Evolutionary conservation across 2,888 invertebrate genomes (phyloP), one percentile per base, ranked within the genome.

Genomic region (Tachina fera): DNA sequence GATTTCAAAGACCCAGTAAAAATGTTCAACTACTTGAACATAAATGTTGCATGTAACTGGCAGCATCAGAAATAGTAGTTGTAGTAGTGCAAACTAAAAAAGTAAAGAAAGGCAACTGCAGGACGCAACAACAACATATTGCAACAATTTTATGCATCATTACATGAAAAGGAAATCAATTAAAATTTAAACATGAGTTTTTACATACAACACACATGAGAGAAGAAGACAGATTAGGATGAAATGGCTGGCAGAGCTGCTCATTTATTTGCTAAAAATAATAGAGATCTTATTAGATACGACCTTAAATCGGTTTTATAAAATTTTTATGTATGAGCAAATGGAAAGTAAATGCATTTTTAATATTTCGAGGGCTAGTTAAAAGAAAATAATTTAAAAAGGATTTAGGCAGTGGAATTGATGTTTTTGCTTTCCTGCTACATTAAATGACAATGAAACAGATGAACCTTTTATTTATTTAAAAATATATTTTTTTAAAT

Each of bases 121-220:
- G 68, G 68, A 75, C 70, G 68, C 81, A 81, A 77, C 72, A 77
- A 61, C 67, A 77, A 67, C 67, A 81, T 83, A 68, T 76, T 86
- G 86, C 79, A 83, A 79, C 56, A 75, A 76, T 70, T 79, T 71
- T 79, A 76, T 70, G 74, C 71, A 79, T 75, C 75, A 79, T 78
- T 84, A 83, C 67, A 78, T 83, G 67, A 61, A 78, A 78, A 83
- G 72, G 83, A 83, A 83, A 83, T 83, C 77, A 78, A 83, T 83
- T 83, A 83, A 83, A 77, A 83, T 77, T 82, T 71, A 67, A 51
- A 72, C 83, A 77, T 83, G 43, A 68, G 51, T 78, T 67, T 67
- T 47, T 51, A 71, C 45, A 67, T 72, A 63, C 31, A 31, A 68
- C 11, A 60, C 22, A 45, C 22, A 39, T 5, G 9, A 45, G 19